Evolutionary conservation across 2,113 vertebrate genomes (phyloP).

Genomic region (Hassar affinis): DNA sequence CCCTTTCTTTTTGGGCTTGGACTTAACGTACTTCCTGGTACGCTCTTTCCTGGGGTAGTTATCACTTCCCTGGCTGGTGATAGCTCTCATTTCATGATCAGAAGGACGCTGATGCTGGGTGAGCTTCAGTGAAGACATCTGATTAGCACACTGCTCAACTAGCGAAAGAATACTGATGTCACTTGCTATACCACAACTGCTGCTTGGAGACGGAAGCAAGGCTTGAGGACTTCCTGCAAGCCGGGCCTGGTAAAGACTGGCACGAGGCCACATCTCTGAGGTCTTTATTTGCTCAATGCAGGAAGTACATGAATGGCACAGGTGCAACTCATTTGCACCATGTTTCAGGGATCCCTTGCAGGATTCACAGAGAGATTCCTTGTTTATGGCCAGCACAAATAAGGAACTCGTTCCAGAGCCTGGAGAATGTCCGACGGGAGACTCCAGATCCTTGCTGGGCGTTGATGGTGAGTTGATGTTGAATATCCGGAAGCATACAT

Average conservation of each 20-base stretch:
- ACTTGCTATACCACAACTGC: conserved; percentile 55
- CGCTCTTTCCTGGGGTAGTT: conserved; percentile 21
- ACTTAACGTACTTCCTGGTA: conserved; percentile 42
- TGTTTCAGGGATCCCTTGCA: conserved; percentile 54
- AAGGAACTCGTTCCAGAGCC: conserved; percentile 16
- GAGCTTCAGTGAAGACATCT: conserved; percentile 72
- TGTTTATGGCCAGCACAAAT: conserved; percentile 40
- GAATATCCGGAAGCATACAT: conserved; percentile 39
- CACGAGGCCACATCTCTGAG: conserved; percentile 52
- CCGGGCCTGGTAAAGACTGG: conserved; percentile 28
- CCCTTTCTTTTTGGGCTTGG: conserved; percentile 42
- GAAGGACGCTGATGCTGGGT: conserved; percentile 28
- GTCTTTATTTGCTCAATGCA: conserved; percentile 61
- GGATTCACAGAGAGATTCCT: conserved; percentile 60
- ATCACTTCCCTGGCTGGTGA: not conserved
- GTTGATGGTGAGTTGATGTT: conserved; percentile 38
- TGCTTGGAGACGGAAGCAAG: conserved; percentile 56
- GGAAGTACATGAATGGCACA: conserved; percentile 70
- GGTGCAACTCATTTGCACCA: conserved; percentile 62
- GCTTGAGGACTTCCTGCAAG: conserved; percentile 27
- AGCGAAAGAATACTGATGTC: conserved; percentile 63
- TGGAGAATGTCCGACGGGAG: not conserved
- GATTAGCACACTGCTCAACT: conserved; percentile 68
- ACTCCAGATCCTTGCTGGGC: conserved; percentile 40
- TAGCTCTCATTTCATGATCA: conserved; percentile 23